phyloP scores from a whole-genome alignment of 2,888 invertebrate species.

The Agriopis leucophaearia region DNA sequence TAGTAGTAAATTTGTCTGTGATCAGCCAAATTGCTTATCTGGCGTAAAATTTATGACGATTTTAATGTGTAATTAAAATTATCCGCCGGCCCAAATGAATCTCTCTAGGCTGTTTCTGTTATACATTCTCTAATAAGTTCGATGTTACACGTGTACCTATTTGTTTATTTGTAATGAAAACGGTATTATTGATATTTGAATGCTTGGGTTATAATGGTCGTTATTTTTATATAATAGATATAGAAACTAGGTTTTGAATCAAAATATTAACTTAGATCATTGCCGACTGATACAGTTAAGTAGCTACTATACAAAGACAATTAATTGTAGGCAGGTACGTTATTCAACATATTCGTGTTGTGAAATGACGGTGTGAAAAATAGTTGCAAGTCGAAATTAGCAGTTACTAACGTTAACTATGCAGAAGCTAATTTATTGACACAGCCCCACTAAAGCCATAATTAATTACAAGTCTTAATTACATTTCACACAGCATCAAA shows the following conservation, averaged over 20 bases:
- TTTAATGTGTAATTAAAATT: conserved; percentile 55
- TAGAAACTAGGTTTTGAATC: not conserved
- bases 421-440: conserved; percentile 1
- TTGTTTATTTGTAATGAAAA: not conserved
- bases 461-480: conserved; percentile 11
- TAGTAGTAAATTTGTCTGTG: conserved; percentile 46
- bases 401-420: not conserved
- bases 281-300: not conserved
- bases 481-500: conserved; percentile 12
- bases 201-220: not conserved
- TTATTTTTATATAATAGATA: not conserved
- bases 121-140: conserved; percentile 17
- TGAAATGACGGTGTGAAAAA: too few relatives aligned
- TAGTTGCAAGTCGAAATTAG: not conserved
- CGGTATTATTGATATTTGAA: not conserved
- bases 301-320: too few relatives aligned
- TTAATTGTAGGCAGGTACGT: too few relatives aligned
- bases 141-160: not conserved
- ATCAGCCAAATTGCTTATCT: conserved; percentile 64
- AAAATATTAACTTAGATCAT: not conserved
- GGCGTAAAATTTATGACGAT: conserved; percentile 62
- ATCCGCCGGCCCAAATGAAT: conserved; percentile 41
- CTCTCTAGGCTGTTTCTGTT: conserved; percentile 34
- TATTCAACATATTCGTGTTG: too few relatives aligned
- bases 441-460: conserved; percentile 7